phyloP scores from a whole-genome alignment of 2,113 vertebrate species.

The Tapirus terrestris region DNA sequence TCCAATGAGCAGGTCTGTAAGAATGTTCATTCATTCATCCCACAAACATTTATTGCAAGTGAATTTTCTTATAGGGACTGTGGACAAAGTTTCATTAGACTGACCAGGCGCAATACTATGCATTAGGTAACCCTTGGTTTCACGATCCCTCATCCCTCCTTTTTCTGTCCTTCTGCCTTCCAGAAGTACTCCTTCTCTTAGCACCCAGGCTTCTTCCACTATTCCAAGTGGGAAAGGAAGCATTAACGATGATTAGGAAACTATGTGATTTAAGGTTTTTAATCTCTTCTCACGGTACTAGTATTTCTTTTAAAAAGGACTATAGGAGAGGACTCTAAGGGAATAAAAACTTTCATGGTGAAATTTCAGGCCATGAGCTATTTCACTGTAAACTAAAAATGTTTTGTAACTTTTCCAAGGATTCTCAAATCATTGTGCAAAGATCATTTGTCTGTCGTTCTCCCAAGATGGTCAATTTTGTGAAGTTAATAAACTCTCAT shows the following conservation, averaged over 20 bases:
- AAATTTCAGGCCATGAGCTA: not conserved
- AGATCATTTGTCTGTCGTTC: not conserved
- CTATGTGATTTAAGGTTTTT: not conserved
- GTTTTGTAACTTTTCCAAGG: not conserved
- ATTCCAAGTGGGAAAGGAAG: not conserved
- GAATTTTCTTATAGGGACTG: not conserved
- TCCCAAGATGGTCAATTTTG: not conserved
- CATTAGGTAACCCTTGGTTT: not conserved
- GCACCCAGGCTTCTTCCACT: accelerated
- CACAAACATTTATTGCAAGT: not conserved
- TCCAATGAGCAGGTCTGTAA: not conserved
- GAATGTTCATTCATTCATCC: not conserved
- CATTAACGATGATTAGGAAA: not conserved
- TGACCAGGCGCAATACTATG: not conserved
- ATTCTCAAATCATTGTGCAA: not conserved
- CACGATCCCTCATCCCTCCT: not conserved
- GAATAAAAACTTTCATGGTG: not conserved
- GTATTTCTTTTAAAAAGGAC: not conserved
- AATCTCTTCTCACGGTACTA: not conserved
- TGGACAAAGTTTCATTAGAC: not conserved
- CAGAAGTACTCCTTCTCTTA: not conserved
- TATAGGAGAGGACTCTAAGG: not conserved
- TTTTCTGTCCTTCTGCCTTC: not conserved
- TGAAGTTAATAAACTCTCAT: not conserved
- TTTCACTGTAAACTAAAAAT: not conserved